Conservation (phyloP, 2,113 vertebrate genomes). For the Ceyx melanurus region DNA sequence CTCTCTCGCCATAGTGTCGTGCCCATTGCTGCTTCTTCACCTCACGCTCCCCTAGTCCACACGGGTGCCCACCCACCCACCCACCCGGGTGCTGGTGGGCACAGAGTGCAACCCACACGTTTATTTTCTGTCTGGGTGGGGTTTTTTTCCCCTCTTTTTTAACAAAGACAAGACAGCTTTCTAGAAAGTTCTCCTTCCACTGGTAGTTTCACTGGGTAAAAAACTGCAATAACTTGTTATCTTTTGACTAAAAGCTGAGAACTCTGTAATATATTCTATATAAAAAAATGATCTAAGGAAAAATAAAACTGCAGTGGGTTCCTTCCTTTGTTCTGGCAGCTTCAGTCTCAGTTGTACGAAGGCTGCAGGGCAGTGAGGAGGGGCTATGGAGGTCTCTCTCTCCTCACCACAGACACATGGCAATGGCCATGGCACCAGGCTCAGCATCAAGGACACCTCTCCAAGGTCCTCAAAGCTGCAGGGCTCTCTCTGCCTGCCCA, state of each 20-base stretch:
- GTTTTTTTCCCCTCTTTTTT: slow-evolving; percentile 21
- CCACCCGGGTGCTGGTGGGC: background rate
- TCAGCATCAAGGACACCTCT: accelerated
- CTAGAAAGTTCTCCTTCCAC: slow-evolving; percentile 66
- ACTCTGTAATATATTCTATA: slow-evolving; percentile 73
- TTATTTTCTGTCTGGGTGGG: slow-evolving; percentile 48
- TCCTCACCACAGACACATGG: accelerated
- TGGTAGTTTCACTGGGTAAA: slow-evolving; percentile 62
- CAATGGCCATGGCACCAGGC: no score
- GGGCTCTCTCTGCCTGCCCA: accelerated
- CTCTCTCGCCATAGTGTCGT: slow-evolving; percentile 10
- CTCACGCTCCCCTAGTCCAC: background rate
- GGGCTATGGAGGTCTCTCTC: background rate
- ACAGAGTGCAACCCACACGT: background rate
- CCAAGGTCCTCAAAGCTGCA: accelerated
- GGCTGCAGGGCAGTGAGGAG: accelerated
- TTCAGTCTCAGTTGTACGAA: background rate
- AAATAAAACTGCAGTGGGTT: slow-evolving; percentile 75
- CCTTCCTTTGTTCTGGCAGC: slow-evolving; percentile 35
- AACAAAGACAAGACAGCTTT: slow-evolving; percentile 70
- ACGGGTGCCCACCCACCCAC: background rate
- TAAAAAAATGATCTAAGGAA: slow-evolving; percentile 71
- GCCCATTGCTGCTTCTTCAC: background rate
- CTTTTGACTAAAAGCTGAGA: slow-evolving; percentile 73
- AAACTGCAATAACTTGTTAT: slow-evolving; percentile 76